Base-by-base conservation (phyloP, 2,888 invertebrate genomes). In the Myopa tessellatipennis region DNA sequence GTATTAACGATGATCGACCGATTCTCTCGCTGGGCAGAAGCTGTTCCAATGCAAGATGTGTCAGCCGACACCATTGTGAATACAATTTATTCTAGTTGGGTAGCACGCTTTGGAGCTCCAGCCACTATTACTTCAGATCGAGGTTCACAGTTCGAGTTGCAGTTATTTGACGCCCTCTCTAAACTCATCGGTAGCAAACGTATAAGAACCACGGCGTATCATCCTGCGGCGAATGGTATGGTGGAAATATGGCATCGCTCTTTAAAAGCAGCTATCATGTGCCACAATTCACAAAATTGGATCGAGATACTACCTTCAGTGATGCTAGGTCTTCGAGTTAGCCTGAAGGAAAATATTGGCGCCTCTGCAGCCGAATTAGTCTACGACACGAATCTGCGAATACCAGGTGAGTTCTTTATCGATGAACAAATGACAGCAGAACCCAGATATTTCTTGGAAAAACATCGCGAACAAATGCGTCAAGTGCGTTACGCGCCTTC, bases 51-150 rank as follows among this genome's bases (percentile, higher is more conserved):
- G 4, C 67, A 73, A 45, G 73, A 75, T 45, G 36, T 55, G 4
- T 6, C 70, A 34, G 50, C 52, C 10, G 4, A n/a, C 45, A 68
- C 68, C n/a, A 69, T 71, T n/a, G 68, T 77, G 8, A 73, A 52
- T 45, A 76, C 70, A 10, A 71, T 69, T 58, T 72, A 69, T 65
- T 16, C 36, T 2, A n/a, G 18, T 0, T 90, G 90, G 90, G 84
- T 90, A 2, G 74, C 89, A 4, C 80, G 88, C 7, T 90, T 85
- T 77, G 89, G 90, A 0, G 82, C 84, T 5, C 90, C 90, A 7
- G n/a, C n/a, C n/a, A n/a, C n/a, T n/a, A n/a, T n/a, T 6, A 76
- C 77, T 4, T 85, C 87, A 26, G 87, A 88, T 81, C 84, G 85
- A 79, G 87, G 88, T 45, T 76, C 83, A 40, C 87, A 88, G 77